These are phyloP conservation scores for Sceloporus tristichus DNA, from an alignment of 2,113 vertebrate genomes.

Conservation along the genomic window DNA sequence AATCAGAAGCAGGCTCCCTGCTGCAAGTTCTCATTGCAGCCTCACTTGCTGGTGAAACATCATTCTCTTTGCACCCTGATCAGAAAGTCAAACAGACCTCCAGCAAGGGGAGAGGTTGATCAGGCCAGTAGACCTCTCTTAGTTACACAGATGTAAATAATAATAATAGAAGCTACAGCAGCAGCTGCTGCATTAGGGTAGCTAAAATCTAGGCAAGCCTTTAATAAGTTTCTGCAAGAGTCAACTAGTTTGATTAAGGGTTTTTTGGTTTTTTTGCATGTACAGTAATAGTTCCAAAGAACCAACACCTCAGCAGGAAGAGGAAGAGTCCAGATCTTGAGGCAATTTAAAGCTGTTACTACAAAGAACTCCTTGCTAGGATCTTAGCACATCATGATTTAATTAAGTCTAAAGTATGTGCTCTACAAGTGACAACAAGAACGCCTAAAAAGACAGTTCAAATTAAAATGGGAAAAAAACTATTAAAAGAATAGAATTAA, in stretches of 20 bases:
- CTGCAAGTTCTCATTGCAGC: too few relatives aligned
- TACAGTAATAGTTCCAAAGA: constrained; percentile 36
- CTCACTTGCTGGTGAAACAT: too few relatives aligned
- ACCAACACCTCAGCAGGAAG: constrained; percentile 23
- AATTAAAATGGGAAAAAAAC: constrained; percentile 29
- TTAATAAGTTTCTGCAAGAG: constrained; percentile 39
- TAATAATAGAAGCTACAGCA: background rate
- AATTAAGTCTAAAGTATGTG: constrained; percentile 52
- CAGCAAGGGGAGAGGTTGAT: too few relatives aligned
- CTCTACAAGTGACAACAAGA: constrained; percentile 61
- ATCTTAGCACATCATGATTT: constrained; percentile 20
- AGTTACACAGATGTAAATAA: too few relatives aligned
- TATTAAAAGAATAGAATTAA: constrained; percentile 30
- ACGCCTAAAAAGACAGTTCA: constrained; percentile 7
- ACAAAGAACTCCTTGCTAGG: constrained; percentile 41
- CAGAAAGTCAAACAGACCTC: too few relatives aligned
- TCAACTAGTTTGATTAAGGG: constrained; percentile 35
- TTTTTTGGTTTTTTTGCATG: background rate
- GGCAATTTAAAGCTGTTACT: constrained; percentile 37
- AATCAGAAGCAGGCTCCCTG: too few relatives aligned
- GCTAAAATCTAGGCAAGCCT: constrained; percentile 46
- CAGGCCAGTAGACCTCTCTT: too few relatives aligned
- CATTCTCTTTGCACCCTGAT: too few relatives aligned
- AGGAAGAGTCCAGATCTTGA: constrained; percentile 10
- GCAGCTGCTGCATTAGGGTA: constrained; percentile 36